phyloP scores from a whole-genome alignment of 2,888 invertebrate species.

The Drosophila algonquin region DNA sequence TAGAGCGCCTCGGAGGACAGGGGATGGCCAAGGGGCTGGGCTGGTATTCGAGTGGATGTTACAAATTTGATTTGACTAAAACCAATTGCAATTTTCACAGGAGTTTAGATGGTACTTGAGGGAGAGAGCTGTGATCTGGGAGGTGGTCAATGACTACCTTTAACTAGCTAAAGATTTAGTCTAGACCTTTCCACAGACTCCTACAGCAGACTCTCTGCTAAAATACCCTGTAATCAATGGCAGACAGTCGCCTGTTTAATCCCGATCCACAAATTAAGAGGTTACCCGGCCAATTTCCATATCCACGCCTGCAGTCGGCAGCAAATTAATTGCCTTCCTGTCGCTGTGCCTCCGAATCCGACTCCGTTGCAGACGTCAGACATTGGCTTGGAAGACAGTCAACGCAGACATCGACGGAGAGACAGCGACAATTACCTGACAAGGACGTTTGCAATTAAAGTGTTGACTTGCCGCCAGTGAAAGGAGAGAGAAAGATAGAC shows the following conservation, averaged over 20 bases:
- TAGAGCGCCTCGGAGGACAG: slow-evolving; percentile 25
- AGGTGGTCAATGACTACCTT: too few species aligned
- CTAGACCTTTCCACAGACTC: too few species aligned
- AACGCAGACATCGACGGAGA: slow-evolving; percentile 3
- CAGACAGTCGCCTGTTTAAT: not conserved
- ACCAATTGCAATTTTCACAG: slow-evolving; percentile 39
- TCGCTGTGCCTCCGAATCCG: slow-evolving; percentile 17
- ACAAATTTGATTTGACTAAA: slow-evolving; percentile 39
- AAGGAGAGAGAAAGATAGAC: not conserved
- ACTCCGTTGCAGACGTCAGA: slow-evolving; percentile 1
- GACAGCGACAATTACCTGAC: slow-evolving; percentile 37
- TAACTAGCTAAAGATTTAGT: too few species aligned
- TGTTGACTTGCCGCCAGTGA: slow-evolving; percentile 41
- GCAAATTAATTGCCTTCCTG: slow-evolving; percentile 38
- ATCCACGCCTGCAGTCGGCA: slow-evolving; percentile 27
- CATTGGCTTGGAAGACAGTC: slow-evolving; percentile 34
- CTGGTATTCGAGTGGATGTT: slow-evolving; percentile 27
- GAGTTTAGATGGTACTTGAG: not conserved
- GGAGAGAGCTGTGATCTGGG: not conserved
- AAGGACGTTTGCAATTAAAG: slow-evolving; percentile 50
- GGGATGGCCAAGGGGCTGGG: too few species aligned
- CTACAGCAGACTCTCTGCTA: too few species aligned
- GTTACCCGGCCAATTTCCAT: slow-evolving; percentile 4
- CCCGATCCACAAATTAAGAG: slow-evolving; percentile 34
- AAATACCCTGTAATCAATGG: not conserved